phyloP scores from a whole-genome alignment of 2,888 invertebrate species.

The Microctonus brassicae region DNA sequence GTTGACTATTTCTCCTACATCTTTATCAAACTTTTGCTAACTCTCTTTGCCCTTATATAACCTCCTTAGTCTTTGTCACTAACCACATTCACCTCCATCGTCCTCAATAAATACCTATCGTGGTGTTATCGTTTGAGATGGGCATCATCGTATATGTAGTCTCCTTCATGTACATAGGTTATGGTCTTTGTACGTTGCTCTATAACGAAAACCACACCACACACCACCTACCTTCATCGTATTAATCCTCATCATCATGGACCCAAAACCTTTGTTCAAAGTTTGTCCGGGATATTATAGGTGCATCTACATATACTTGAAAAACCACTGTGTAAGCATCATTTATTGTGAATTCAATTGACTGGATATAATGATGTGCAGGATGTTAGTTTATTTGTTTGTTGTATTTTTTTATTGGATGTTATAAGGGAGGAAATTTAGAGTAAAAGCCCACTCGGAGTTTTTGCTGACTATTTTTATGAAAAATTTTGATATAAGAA shows the following conservation, averaged over 20 bases:
- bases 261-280: conserved; percentile 44
- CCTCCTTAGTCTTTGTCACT: conserved; percentile 31
- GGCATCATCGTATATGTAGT: neutral
- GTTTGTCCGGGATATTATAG: conserved; percentile 50
- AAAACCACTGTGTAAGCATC: conserved; percentile 8
- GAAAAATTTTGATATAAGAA: too few relatives aligned
- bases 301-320: neutral
- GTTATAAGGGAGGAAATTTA: too few relatives aligned
- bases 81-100: conserved; percentile 24
- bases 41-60: conserved; percentile 32
- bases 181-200: conserved; percentile 29
- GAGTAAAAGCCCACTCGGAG: too few relatives aligned
- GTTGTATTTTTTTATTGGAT: too few relatives aligned
- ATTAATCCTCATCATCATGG: neutral
- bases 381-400: too few relatives aligned
- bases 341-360: neutral
- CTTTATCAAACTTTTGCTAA: conserved; percentile 7
- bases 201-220: conserved; percentile 24
- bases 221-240: neutral
- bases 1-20: too few relatives aligned
- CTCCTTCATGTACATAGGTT: neutral
- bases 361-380: too few relatives aligned
- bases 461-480: too few relatives aligned
- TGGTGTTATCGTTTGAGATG: conserved; percentile 30
- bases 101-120: conserved; percentile 38